Base-by-base conservation (phyloP, 2,888 invertebrate species). In the Drosophila mulleri region DNA sequence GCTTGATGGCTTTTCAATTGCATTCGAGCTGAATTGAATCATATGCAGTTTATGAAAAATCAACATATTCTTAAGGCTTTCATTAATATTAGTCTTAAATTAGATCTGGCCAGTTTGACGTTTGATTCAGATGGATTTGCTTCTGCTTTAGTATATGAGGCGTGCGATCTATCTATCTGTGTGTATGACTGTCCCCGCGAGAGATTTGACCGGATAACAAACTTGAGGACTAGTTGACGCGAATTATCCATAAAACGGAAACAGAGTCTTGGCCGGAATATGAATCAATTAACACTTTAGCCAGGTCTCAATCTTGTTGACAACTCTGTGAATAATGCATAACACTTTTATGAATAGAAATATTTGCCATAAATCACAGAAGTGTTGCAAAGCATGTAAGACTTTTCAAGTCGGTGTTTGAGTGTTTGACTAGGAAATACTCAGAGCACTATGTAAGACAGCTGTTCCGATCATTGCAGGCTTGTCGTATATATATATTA, bases 1-100 rank as follows among this genome's bases (percentile, higher is more conserved):
- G 39, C 26, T 29, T 80, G 72, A 88, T 80, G 68, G 78, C 53
- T 78, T 73, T 84, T 79, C 89, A 89, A 85, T 88, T 86, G 84
- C 70, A 77, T 32, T 48, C 32, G 54, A 12, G 58, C 57, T 52
- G 42, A 26, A 26, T 4, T 4, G 26, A n/a, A n/a, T 26, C 26
- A 26, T 26, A 3, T 26, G 26, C 26, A 26, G 26, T 26, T 26
- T 29, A 29, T 29, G 29, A 29, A 5, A 29, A 37, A 37, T 35
- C 9, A 37, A 4, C 4, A 37, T 37, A 14, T 37, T 12, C 35
- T 37, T 37, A 35, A 35, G 11, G 11, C 35, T 9, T 35, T 2
- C 35, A 35, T 35, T 11, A 35, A 35, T 18, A 41, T 48, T 47
- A 42, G 12, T n/a, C 20, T 44, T 41, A 68, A 59, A 41, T 58